phyloP scores from a whole-genome alignment of 1,140 invertebrate genomes.

The Cotesia vestalis region DNA sequence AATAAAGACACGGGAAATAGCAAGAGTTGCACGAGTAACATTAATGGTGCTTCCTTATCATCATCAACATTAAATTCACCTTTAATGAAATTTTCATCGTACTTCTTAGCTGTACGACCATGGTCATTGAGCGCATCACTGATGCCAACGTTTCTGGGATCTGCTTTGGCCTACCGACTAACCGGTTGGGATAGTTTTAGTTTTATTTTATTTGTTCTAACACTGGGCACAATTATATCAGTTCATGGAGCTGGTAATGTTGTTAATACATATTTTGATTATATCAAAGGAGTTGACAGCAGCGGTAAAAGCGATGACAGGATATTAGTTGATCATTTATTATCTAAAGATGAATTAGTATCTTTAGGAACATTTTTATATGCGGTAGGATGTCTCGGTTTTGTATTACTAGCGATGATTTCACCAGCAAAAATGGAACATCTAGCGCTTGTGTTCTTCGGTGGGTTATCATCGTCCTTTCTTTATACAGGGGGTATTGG shows the following conservation, averaged over 20 bases:
- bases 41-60: constrained; percentile 41
- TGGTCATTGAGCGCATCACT: constrained; percentile 93
- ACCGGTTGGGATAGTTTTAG: constrained; percentile 76
- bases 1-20: constrained; percentile 32
- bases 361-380: constrained; percentile 89
- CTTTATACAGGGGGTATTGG: constrained; percentile 93
- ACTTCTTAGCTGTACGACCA: constrained; percentile 85
- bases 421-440: constrained; percentile 94
- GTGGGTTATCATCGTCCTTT: constrained; percentile 94
- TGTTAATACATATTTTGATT: constrained; percentile 97
- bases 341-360: constrained; percentile 86
- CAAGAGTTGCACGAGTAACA: constrained; percentile 37
- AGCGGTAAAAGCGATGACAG: constrained; percentile 87
- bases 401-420: constrained; percentile 79
- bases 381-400: constrained; percentile 86
- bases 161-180: constrained; percentile 84
- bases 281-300: constrained; percentile 91
- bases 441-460: constrained; percentile 92
- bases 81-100: constrained; percentile 86
- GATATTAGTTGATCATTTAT: constrained; percentile 89
- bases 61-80: constrained; percentile 62
- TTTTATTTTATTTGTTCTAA: constrained; percentile 80
- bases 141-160: constrained; percentile 88
- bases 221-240: constrained; percentile 84
- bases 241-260: constrained; percentile 96